phyloP scores from a whole-genome alignment of 1,140 invertebrate genomes.

The Bombus superbus region DNA sequence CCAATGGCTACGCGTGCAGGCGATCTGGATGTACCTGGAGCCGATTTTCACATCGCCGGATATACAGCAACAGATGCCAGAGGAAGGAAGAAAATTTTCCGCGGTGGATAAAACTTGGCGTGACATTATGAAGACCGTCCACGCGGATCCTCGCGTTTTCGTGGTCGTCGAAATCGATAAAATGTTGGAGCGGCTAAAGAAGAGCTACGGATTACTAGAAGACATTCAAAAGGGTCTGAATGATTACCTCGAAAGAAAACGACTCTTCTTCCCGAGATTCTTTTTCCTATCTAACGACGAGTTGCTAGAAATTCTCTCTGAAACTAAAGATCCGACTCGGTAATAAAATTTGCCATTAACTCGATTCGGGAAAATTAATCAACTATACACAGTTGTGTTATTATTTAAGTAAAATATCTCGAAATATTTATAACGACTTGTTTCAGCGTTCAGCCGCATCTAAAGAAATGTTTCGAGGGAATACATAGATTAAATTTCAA shows the following conservation, averaged over 20 bases:
- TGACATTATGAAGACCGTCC: constrained; percentile 95
- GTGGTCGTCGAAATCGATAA: constrained; percentile 94
- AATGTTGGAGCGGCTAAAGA: constrained; percentile 95
- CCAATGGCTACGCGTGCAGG: constrained; percentile 97
- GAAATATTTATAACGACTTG: too few species aligned
- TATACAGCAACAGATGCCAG: constrained; percentile 96
- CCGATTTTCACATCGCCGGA: constrained; percentile 98
- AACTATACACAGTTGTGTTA: too few species aligned
- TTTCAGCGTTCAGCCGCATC: constrained; percentile 93
- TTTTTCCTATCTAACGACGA: constrained; percentile 99
- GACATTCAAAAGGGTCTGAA: constrained; percentile 96
- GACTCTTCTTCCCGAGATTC: constrained; percentile 97
- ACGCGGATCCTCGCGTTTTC: constrained; percentile 90
- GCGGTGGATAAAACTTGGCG: constrained; percentile 97
- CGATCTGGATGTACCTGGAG: constrained; percentile 97
- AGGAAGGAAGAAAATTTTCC: constrained; percentile 92
- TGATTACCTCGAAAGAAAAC: constrained; percentile 97
- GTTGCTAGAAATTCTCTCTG: constrained; percentile 96
- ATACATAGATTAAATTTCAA: constrained; percentile 94
- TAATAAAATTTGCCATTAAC: constrained; percentile 71
- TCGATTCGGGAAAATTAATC: too few species aligned
- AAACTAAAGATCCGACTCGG: constrained; percentile 98
- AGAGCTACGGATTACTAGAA: constrained; percentile 93
- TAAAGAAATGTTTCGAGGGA: constrained; percentile 98
- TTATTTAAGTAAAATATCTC: too few species aligned